Conservation (phyloP, 2,888 invertebrate genomes). For the Oxystoma pomonae region DNA sequence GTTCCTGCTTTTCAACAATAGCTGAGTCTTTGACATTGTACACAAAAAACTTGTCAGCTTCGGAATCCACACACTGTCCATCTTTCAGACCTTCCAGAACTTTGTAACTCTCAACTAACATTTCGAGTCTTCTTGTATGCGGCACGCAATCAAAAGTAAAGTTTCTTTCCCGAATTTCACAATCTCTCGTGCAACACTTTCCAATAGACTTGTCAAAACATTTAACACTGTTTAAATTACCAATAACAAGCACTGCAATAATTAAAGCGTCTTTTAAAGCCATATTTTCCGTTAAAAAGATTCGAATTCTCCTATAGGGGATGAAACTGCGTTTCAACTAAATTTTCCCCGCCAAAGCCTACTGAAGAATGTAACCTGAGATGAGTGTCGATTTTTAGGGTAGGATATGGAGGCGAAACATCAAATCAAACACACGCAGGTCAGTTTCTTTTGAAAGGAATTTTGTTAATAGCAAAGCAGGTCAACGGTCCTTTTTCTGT, state of each 20-base stretch:
- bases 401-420: neutral
- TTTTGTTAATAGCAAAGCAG: neutral
- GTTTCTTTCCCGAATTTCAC: neutral
- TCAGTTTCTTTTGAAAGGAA: neutral
- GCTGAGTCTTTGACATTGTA: neutral
- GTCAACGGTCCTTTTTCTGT: neutral
- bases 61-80: slow-evolving; percentile 5
- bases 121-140: neutral
- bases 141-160: neutral
- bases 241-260: neutral
- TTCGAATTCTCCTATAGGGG: neutral
- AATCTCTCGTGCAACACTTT: neutral
- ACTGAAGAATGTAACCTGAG: neutral
- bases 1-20: slow-evolving; percentile 10
- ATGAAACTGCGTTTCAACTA: neutral
- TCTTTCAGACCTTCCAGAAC: neutral
- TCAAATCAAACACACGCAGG: neutral
- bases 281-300: neutral
- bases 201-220: neutral
- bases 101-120: neutral
- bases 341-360: no score
- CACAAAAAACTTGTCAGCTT: neutral
- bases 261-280: neutral
- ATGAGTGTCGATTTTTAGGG: neutral
- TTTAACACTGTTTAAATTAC: neutral